phyloP scores from a whole-genome alignment of 2,797 vertebrate genomes.

The Lithobates sylvaticus region DNA sequence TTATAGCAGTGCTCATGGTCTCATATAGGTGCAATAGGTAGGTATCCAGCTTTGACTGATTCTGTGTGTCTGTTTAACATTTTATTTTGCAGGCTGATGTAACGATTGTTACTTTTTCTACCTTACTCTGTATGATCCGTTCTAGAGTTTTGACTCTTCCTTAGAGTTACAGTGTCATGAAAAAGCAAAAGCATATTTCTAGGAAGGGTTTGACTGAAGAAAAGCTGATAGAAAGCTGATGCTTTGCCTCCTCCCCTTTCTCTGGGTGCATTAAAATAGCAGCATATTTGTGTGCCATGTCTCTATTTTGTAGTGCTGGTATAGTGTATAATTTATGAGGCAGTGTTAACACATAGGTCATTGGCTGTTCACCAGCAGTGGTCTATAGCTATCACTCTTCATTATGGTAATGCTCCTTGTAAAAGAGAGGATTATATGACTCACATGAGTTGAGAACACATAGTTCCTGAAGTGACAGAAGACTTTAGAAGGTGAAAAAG shows the following conservation, averaged over 20 bases:
- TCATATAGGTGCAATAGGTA: too few species aligned
- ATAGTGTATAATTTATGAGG: conserved; percentile 33
- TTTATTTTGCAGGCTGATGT: too few species aligned
- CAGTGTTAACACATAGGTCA: conserved; percentile 7
- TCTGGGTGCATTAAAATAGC: conserved; percentile 8
- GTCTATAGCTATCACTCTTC: conserved; percentile 46
- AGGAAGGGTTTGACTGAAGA: not conserved
- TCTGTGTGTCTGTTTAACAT: too few species aligned
- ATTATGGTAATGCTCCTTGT: conserved; percentile 57
- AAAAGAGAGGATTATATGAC: conserved; percentile 58
- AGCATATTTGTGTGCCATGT: not conserved
- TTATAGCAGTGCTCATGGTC: too few species aligned
- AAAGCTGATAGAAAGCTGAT: not conserved
- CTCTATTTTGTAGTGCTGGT: not conserved
- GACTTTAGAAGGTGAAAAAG: conserved; percentile 42
- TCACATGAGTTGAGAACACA: conserved; percentile 38
- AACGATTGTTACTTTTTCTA: too few species aligned
- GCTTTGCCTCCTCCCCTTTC: not conserved
- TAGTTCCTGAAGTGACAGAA: conserved; percentile 28
- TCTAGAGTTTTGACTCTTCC: too few species aligned
- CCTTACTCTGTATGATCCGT: too few species aligned
- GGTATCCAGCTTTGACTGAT: too few species aligned
- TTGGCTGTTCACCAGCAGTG: conserved; percentile 27
- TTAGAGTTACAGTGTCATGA: too few species aligned
- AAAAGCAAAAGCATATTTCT: not conserved